Percentiles rank a stretch among this genome's conserved stretches.
These are phyloP conservation scores for Hyppa rectilinea DNA, from an alignment of 2,888 invertebrate genomes.

Conservation along the genomic window DNA sequence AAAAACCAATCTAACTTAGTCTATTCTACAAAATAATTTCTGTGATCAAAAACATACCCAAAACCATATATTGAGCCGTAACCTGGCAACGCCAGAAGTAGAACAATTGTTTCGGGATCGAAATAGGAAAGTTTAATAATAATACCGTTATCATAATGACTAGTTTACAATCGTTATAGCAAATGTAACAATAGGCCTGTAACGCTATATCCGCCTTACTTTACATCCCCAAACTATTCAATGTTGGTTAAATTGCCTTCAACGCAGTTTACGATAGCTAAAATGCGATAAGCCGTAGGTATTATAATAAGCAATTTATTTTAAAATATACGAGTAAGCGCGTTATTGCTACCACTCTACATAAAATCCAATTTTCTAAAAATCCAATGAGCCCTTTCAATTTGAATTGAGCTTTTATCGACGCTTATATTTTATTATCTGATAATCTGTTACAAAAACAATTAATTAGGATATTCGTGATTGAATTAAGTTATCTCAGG, in stretches of 20 bases:
- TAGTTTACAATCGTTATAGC: slow-evolving; percentile 66
- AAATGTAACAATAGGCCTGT: slow-evolving; percentile 70
- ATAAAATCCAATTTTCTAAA: slow-evolving; percentile 71
- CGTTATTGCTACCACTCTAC: slow-evolving; percentile 68
- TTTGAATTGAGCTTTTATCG: slow-evolving; percentile 62
- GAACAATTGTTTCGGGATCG: slow-evolving; percentile 57
- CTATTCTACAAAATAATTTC: slow-evolving; percentile 24
- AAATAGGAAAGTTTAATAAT: slow-evolving; percentile 66
- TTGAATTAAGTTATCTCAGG: slow-evolving; percentile 28
- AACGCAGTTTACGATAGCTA: slow-evolving; percentile 74
- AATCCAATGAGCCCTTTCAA: slow-evolving; percentile 66
- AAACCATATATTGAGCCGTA: slow-evolving; percentile 30
- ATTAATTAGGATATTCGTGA: slow-evolving; percentile 53
- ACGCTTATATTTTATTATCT: slow-evolving; percentile 55
- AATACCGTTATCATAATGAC: slow-evolving; percentile 68
- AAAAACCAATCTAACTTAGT: slow-evolving; percentile 1
- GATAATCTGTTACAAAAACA: slow-evolving; percentile 55
- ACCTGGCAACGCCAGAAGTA: slow-evolving; percentile 42
- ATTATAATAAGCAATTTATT: slow-evolving; percentile 78
- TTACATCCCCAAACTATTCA: slow-evolving; percentile 76
- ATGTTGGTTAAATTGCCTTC: slow-evolving; percentile 78
- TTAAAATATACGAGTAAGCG: slow-evolving; percentile 75
- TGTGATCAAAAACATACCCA: slow-evolving; percentile 39
- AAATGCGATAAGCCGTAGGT: slow-evolving; percentile 74
- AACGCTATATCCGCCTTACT: slow-evolving; percentile 69